phyloP scores from a whole-genome alignment of 2,113 vertebrate species.

The Lathamus discolor region DNA sequence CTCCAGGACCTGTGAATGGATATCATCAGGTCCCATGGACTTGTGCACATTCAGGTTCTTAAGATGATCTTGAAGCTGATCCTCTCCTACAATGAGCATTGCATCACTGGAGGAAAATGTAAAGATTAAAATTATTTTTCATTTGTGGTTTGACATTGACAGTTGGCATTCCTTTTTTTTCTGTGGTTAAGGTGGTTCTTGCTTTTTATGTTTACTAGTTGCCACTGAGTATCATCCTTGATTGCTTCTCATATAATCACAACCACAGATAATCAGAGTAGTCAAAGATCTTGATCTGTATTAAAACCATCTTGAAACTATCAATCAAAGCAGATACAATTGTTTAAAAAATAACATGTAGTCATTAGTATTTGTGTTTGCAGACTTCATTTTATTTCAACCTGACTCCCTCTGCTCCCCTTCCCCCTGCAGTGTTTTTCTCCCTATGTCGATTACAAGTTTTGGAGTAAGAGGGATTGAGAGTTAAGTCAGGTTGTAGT shows the following conservation, averaged over 20 bases:
- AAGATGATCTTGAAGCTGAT: background rate
- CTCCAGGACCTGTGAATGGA: background rate
- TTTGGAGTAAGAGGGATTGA: background rate
- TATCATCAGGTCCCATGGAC: background rate
- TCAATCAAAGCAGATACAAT: background rate
- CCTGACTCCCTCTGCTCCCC: background rate
- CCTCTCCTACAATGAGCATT: background rate
- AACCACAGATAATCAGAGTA: background rate
- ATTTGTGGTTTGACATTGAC: background rate
- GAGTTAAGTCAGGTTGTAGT: background rate
- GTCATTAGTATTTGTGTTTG: background rate
- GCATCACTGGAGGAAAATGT: background rate
- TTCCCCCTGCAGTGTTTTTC: background rate
- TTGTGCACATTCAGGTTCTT: background rate
- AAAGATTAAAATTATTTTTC: background rate
- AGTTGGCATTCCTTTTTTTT: background rate
- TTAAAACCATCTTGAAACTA: background rate
- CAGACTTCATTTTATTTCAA: background rate
- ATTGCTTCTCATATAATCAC: background rate
- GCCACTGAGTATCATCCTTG: background rate
- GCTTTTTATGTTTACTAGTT: background rate
- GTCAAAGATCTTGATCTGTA: background rate
- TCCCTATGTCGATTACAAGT: background rate
- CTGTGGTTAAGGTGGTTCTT: background rate
- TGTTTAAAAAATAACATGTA: background rate